phyloP scores from a whole-genome alignment of 2,888 invertebrate species.

The Agrypnus murinus region DNA sequence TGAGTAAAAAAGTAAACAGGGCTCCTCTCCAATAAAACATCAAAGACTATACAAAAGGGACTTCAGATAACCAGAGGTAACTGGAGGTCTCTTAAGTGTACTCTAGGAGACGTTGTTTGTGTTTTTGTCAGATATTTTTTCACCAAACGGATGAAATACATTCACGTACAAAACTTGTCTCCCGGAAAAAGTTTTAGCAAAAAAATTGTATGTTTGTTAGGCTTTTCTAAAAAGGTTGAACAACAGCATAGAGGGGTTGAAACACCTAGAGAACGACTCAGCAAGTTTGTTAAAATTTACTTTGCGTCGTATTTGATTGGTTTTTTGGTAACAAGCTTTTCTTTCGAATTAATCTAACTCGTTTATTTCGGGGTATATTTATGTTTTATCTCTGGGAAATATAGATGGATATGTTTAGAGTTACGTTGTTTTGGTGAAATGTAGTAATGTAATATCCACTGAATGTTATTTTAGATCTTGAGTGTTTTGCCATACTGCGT shows the following conservation, averaged over 20 bases:
- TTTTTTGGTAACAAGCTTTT: conserved; percentile 5
- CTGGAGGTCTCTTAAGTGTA: conserved; percentile 49
- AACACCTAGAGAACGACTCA: conserved; percentile 12
- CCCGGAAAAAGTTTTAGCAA: conserved; percentile 36
- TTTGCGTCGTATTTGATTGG: conserved; percentile 25
- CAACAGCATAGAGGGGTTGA: conserved; percentile 1
- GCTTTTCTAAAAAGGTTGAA: conserved; percentile 15
- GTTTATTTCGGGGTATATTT: not conserved
- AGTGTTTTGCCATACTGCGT: too few relatives aligned
- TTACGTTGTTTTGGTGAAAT: too few relatives aligned
- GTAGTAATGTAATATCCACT: too few relatives aligned
- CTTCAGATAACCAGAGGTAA: conserved; percentile 42
- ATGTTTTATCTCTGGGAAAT: too few relatives aligned
- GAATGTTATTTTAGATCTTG: too few relatives aligned
- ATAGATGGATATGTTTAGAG: too few relatives aligned
- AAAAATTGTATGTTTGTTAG: conserved; percentile 40
- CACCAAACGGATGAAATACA: conserved; percentile 43
- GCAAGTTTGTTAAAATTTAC: conserved; percentile 23
- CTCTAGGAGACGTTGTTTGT: conserved; percentile 44
- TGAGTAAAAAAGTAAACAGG: conserved; percentile 26
- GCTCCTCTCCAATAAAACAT: conserved; percentile 42
- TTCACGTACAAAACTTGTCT: conserved; percentile 39
- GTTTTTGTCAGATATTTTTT: conserved; percentile 50
- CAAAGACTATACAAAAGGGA: conserved; percentile 39
- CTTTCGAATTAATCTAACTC: conserved; percentile 5